These are phyloP conservation scores for Miichthys miiuy DNA, from an alignment of 2,797 vertebrate genomes.

Conservation along the genomic window DNA sequence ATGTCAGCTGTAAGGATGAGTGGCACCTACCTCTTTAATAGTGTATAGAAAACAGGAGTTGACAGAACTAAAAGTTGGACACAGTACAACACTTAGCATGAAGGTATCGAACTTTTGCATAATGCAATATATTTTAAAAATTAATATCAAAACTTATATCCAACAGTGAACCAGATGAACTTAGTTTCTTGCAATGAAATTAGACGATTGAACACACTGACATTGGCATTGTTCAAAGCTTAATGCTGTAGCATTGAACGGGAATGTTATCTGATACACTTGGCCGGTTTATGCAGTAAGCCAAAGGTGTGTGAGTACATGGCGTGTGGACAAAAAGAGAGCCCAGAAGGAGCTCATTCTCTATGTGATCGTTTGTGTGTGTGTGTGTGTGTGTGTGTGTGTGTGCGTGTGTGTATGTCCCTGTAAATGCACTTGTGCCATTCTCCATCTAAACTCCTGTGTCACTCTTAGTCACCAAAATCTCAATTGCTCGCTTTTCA, in stretches of 20 bases:
- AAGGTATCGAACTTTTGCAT: not conserved
- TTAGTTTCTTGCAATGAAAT: not conserved
- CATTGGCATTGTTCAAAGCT: conserved; percentile 22
- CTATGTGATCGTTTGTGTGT: not conserved
- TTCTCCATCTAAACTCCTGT: conserved; percentile 58
- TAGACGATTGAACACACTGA: not conserved
- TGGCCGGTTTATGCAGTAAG: conserved; percentile 16
- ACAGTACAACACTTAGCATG: not conserved
- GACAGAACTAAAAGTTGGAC: not conserved
- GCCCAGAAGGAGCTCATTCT: not conserved
- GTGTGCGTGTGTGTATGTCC: conserved; percentile 48
- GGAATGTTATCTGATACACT: conserved; percentile 26
- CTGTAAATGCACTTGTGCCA: conserved; percentile 48
- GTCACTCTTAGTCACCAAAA: conserved; percentile 66
- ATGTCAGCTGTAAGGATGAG: no score
- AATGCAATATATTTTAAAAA: not conserved
- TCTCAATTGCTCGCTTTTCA: conserved; percentile 70
- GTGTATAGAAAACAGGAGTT: not conserved
- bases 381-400: conserved; percentile 13
- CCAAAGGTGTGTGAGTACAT: conserved; percentile 37
- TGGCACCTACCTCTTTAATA: no score
- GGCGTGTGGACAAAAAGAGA: conserved; percentile 32
- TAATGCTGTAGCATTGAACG: conserved; percentile 30
- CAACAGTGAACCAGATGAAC: not conserved
- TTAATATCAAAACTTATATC: not conserved